These are phyloP conservation scores for Rambutsinella grinnellia DNA, from an alignment of 2,888 invertebrate species.

Conservation along the genomic window DNA sequence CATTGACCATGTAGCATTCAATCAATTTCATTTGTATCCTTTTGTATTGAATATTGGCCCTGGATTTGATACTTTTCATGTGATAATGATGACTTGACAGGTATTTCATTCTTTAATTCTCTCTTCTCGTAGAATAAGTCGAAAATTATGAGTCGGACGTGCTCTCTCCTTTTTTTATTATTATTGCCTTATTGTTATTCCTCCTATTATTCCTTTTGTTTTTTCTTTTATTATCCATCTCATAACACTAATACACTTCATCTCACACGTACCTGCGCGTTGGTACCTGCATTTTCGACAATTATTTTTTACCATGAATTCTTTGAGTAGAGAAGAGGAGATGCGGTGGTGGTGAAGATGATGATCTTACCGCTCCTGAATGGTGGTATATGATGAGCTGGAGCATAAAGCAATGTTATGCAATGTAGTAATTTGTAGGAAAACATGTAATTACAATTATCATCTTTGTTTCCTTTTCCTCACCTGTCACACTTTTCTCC, in stretches of 20 bases:
- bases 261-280: too few relatives aligned
- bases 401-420: too few relatives aligned
- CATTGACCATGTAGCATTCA: too few relatives aligned
- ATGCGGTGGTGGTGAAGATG: too few relatives aligned
- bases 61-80: too few relatives aligned
- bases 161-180: conserved; percentile 23
- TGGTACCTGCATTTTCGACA: too few relatives aligned
- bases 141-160: conserved; percentile 22
- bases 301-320: conserved; percentile 36
- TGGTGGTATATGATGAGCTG: conserved; percentile 45
- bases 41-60: too few relatives aligned
- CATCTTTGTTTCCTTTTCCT: conserved; percentile 57
- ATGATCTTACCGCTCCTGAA: too few relatives aligned
- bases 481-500: conserved; percentile 38
- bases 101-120: too few relatives aligned
- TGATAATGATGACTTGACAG: too few relatives aligned
- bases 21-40: too few relatives aligned
- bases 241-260: conserved; percentile 4
- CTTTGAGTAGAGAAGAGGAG: conserved; percentile 6
- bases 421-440: conserved; percentile 11
- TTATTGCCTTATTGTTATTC: conserved; percentile 38
- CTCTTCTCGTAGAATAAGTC: too few relatives aligned
- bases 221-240: conserved; percentile 15
- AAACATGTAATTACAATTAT: conserved; percentile 60
- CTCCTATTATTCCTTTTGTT: conserved; percentile 25